These are phyloP conservation scores for Palythoa caribaeorum DNA, from an alignment of 92 coral and sea anemone species.

Conservation along the genomic window DNA sequence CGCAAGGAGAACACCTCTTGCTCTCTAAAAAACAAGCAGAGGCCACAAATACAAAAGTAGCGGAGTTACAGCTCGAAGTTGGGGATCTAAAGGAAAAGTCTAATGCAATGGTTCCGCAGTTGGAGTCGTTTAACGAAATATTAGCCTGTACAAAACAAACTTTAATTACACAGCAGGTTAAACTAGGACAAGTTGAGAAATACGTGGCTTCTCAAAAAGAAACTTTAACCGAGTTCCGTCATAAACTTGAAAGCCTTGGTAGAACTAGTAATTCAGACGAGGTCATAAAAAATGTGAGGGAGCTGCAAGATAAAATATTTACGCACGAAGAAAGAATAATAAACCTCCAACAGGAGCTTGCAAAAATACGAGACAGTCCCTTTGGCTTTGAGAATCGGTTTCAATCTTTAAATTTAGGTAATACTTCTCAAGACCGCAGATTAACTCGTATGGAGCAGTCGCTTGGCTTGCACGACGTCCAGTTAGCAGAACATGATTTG, in stretches of 20 bases:
- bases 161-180: conserved; percentile 72
- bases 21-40: conserved; percentile 56
- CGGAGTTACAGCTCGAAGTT: conserved; percentile 49
- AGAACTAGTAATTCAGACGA: conserved; percentile 16
- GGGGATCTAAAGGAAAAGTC: conserved; percentile 43
- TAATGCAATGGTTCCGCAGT: conserved; percentile 43
- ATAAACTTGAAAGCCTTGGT: conserved; percentile 3
- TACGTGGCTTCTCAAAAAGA: conserved; percentile 56
- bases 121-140: conserved; percentile 66
- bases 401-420: conserved; percentile 4
- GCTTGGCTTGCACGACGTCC: conserved; percentile 75
- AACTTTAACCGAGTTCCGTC: conserved; percentile 51
- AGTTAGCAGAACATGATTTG: conserved; percentile 82
- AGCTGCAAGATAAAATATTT: conserved; percentile 43
- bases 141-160: conserved; percentile 69
- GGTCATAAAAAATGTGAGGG: not conserved
- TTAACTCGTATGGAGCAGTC: conserved; percentile 72
- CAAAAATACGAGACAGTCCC: not conserved
- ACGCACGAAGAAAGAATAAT: conserved; percentile 56
- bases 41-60: conserved; percentile 23
- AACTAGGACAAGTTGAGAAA: conserved; percentile 69
- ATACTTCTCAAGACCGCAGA: conserved; percentile 54
- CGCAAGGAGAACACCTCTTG: conserved; percentile 61
- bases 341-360: conserved; percentile 8
- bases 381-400: not conserved